Evolutionary conservation across 2,888 invertebrate genomes (phyloP).

Genomic region (Sesia apiformis): DNA sequence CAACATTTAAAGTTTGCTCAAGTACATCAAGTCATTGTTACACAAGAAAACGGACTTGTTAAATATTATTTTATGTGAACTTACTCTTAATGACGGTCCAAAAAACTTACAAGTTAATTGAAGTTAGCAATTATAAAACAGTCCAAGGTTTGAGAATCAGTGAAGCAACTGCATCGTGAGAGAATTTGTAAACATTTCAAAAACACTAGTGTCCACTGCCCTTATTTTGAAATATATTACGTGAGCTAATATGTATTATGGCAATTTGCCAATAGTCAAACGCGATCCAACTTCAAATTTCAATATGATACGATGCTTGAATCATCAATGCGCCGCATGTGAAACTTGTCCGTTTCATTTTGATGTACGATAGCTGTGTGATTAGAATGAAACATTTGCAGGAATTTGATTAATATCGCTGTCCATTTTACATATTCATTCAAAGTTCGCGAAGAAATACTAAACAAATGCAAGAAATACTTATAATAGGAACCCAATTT

Average conservation of each 20-base stretch:
- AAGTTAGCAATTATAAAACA: conserved; percentile 34
- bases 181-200: conserved; percentile 27
- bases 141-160: conserved; percentile 41
- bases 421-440: too few relatives aligned
- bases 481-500: too few relatives aligned
- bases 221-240: conserved; percentile 29
- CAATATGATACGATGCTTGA: conserved; percentile 11
- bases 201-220: conserved; percentile 14
- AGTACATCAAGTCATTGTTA: background rate
- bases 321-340: background rate
- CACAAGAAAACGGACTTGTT: background rate
- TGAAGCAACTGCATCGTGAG: conserved; percentile 44
- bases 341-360: background rate
- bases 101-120: conserved; percentile 7
- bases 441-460: too few relatives aligned
- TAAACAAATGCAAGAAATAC: too few relatives aligned
- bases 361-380: too few relatives aligned
- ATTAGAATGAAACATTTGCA: too few relatives aligned
- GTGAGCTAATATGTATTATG: conserved; percentile 14
- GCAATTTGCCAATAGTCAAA: conserved; percentile 22
- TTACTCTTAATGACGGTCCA: background rate
- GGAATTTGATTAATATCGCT: too few relatives aligned
- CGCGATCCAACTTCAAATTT: conserved; percentile 16
- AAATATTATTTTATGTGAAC: background rate
- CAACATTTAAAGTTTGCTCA: too few relatives aligned